phyloP scores from a whole-genome alignment of 2,113 vertebrate genomes.

The Vulpes ferrilata region DNA sequence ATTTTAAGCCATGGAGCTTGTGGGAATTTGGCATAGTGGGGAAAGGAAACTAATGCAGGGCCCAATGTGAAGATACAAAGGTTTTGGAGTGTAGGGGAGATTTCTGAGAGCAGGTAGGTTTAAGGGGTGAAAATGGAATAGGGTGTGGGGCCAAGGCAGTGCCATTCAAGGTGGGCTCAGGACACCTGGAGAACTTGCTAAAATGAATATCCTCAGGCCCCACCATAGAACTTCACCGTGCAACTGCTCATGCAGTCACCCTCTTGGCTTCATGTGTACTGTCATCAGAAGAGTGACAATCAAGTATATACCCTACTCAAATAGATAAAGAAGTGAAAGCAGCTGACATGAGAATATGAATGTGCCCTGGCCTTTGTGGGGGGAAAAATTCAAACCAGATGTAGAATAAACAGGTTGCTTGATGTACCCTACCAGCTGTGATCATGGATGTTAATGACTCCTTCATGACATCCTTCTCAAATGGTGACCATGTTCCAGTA shows the following conservation, averaged over 20 bases:
- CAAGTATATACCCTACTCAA: too few relatives aligned
- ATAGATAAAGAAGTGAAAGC: neutral
- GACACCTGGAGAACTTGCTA: neutral
- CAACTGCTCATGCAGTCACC: neutral
- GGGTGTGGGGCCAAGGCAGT: fast-evolving
- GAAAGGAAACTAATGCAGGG: neutral
- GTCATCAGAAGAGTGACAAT: neutral
- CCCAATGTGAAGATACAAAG: neutral
- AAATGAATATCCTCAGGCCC: neutral
- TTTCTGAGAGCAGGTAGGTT: neutral
- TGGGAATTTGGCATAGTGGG: neutral
- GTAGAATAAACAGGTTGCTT: neutral
- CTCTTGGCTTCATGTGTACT: neutral
- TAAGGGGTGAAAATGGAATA: neutral
- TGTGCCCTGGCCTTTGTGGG: neutral
- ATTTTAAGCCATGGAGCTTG: neutral
- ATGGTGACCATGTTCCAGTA: neutral
- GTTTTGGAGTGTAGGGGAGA: neutral
- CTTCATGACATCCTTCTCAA: neutral
- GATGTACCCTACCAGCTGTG: neutral
- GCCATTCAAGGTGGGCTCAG: neutral
- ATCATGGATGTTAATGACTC: neutral
- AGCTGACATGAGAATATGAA: neutral
- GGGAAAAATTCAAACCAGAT: neutral
- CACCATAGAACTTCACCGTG: neutral